Conservation (phyloP, 2,888 invertebrate genomes). For the Neoitamus cyanurus region DNA sequence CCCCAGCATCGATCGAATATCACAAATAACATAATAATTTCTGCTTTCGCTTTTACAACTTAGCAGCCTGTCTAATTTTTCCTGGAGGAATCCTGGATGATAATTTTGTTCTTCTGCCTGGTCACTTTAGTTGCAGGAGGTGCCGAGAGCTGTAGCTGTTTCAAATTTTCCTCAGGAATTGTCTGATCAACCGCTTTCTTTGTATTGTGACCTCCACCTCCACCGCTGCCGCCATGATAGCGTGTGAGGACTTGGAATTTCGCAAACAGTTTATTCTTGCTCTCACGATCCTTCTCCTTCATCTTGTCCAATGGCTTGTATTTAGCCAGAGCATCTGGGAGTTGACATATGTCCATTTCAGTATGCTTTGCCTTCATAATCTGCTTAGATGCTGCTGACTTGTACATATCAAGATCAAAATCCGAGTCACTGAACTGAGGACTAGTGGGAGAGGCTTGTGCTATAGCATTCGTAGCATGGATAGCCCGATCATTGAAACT, state of each 20-base stretch:
- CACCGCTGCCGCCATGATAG: constrained; percentile 58
- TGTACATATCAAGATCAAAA: constrained; percentile 62
- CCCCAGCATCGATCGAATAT: neutral
- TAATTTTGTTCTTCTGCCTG: constrained; percentile 83
- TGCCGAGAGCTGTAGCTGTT: constrained; percentile 75
- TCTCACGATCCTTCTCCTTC: constrained; percentile 66
- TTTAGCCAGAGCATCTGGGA: constrained; percentile 59
- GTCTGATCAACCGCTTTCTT: constrained; percentile 56
- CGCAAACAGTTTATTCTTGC: constrained; percentile 69
- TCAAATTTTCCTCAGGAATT: constrained; percentile 76
- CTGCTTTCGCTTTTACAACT: neutral
- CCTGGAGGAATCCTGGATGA: constrained; percentile 71
- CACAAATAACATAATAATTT: constrained; percentile 1
- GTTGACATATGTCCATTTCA: constrained; percentile 61
- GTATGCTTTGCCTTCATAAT: constrained; percentile 57
- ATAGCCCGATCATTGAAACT: constrained; percentile 58
- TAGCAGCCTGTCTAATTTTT: constrained; percentile 58
- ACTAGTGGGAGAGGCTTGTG: constrained; percentile 39
- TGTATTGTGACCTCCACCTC: constrained; percentile 46
- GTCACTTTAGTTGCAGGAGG: constrained; percentile 82
- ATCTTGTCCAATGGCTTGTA: constrained; percentile 64
- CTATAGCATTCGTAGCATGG: constrained; percentile 52
- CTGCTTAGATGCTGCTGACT: constrained; percentile 54
- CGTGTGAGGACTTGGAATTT: constrained; percentile 68
- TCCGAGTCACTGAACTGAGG: constrained; percentile 56